A percentile compares a stretch with the other conserved stretches of the same genome.
phyloP scores from a whole-genome alignment of 2,113 vertebrate species.

The Illadopsis cleaveri region DNA sequence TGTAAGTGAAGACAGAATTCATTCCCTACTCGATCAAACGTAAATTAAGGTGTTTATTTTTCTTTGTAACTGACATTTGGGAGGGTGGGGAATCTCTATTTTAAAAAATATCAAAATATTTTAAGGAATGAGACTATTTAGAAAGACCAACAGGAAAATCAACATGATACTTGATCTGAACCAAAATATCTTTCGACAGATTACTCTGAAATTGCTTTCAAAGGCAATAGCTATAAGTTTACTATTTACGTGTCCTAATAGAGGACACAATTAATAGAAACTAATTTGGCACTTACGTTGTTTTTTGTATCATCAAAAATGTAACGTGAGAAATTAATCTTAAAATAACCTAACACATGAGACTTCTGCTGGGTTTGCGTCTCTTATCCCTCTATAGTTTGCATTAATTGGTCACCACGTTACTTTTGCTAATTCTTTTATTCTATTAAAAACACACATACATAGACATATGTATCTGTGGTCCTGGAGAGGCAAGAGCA shows the following conservation, averaged over 20 bases:
- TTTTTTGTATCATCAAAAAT: background rate
- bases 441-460: background rate
- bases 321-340: background rate
- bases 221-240: background rate
- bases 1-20: background rate
- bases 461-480: background rate
- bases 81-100: background rate
- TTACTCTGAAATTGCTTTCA: background rate
- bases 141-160: background rate
- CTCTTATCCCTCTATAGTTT: background rate
- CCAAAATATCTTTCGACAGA: background rate
- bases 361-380: background rate
- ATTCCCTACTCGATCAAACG: background rate
- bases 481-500: background rate
- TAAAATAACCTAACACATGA: background rate
- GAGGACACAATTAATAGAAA: background rate
- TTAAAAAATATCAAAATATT: background rate
- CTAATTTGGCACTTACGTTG: background rate
- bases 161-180: background rate
- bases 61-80: background rate
- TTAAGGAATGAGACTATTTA: background rate
- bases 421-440: background rate
- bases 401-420: fast-evolving
- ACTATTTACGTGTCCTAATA: background rate
- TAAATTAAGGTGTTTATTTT: background rate